Percentiles rank a stretch among this genome's conserved stretches.
Conservation (phyloP, 1,140 invertebrate species). For the Diabrotica virgifera region DNA sequence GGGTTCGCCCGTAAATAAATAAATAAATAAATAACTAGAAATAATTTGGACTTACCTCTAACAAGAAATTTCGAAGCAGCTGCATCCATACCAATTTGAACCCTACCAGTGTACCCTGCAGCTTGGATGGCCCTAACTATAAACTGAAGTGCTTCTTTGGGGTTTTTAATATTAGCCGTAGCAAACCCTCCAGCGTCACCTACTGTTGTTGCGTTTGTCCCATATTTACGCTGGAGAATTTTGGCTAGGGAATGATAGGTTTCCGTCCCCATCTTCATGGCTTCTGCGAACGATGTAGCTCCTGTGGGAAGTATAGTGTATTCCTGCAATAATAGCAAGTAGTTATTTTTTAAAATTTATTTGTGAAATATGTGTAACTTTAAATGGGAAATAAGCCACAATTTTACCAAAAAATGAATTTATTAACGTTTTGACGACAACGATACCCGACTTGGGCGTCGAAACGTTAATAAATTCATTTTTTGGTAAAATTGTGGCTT, state of each 20-base stretch:
- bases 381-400: no score
- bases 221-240: conserved; percentile 93
- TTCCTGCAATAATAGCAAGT: conserved; percentile 51
- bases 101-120: conserved; percentile 89
- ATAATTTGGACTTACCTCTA: conserved; percentile 54
- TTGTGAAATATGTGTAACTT: no score
- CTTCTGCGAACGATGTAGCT: conserved; percentile 89
- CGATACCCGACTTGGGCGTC: no score
- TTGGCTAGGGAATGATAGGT: conserved; percentile 95
- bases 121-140: conserved; percentile 90
- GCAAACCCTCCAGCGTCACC: conserved; percentile 99
- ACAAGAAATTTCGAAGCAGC: conserved; percentile 95
- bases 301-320: conserved; percentile 59
- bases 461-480: no score
- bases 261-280: conserved; percentile 98
- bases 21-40: no score
- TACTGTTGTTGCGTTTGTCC: conserved; percentile 93
- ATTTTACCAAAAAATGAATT: no score
- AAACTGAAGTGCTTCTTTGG: conserved; percentile 88
- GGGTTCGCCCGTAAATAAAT: no score
- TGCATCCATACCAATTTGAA: conserved; percentile 99
- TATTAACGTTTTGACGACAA: no score
- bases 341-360: no score
- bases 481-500: no score
- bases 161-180: conserved; percentile 94